These are phyloP conservation scores for Hystrix cristata DNA, from an alignment of 2,113 vertebrate genomes.

Conservation along the genomic window DNA sequence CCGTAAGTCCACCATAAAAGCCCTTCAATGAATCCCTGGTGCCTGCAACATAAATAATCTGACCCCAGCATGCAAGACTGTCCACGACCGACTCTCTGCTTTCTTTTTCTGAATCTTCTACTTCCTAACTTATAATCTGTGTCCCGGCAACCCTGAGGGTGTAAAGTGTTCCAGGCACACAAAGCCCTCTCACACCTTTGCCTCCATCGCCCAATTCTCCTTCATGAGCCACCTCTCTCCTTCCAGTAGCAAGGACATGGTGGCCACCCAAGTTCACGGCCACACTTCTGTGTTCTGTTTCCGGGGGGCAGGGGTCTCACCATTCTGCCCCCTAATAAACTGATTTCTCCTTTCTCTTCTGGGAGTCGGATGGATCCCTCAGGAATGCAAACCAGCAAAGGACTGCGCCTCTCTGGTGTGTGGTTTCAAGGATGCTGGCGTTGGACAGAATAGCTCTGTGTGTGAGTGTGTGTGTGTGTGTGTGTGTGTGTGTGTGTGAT, in stretches of 20 bases:
- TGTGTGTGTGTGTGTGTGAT: not conserved
- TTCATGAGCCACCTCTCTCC: not conserved
- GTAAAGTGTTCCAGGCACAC: not conserved
- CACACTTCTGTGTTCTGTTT: not conserved
- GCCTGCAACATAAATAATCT: not conserved
- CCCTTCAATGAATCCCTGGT: not conserved
- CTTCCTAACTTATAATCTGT: not conserved
- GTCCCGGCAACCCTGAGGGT: not conserved
- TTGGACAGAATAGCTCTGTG: not conserved
- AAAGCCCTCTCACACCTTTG: too few species aligned
- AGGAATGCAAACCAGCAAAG: conserved; percentile 4
- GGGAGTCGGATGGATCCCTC: not conserved
- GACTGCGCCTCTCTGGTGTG: not conserved
- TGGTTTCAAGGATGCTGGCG: not conserved
- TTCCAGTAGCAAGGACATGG: not conserved
- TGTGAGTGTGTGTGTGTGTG: not conserved
- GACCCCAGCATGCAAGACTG: not conserved
- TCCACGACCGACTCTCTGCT: not conserved
- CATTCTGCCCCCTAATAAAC: not conserved
- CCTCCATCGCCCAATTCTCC: not conserved
- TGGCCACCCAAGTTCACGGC: not conserved
- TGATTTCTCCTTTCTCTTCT: not conserved
- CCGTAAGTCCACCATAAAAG: too few species aligned
- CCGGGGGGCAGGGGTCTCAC: too few species aligned
- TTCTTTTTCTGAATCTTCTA: not conserved